Base-by-base conservation (phyloP, 2,797 vertebrate species). In the Danio aesculapii region DNA sequence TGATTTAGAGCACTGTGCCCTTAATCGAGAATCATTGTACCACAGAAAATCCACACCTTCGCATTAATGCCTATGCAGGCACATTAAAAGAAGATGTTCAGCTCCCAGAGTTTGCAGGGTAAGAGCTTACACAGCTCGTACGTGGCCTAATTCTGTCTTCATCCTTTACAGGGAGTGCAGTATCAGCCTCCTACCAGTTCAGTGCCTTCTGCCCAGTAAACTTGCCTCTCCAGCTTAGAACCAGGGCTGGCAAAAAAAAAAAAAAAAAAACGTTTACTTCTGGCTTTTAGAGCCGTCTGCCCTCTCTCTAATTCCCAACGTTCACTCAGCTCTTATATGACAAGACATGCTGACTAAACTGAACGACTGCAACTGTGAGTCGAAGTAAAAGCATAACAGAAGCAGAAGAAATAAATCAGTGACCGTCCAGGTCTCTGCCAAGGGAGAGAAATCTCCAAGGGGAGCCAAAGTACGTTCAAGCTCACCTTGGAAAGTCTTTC, bases 121-220 rank as follows among this genome's bases (percentile, higher is more conserved):
- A 87, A 88, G 85, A 88, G 84, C 86, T 81, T 79, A 81, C 78
- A 86, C 70, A 89, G 84, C 86, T 88, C 84, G 67, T 87, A 88
- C 78, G 83, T 92, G 92, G 86, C 90, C 93, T 91, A 90, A 93
- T 93, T 94, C 88, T 91, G 90, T 93, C 91, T 90, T 81, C 88
- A 90, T 90, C 59, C 49, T 68, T 82, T 90, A 87, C 88, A 88
- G 89, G 85, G 88, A 91, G 41, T 79, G 77, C 66, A 84, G 69
- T 84, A 86, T 78, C 82, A 84, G 86, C 77, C 80, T 86, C 81
- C 86, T 87, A 87, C 83, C 79, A 86, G 86, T 89, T 91, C 87
- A 84, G 53, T 16, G 69, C 66, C 86, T 90, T 82, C 85, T 90
- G 88, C 88, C 92, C 90, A 90, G 81, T 91, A 88, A 90, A 89